A percentile compares a stretch with the other conserved stretches of the same genome.
These are phyloP conservation scores for Euzophera pinguis DNA, from an alignment of 2,888 invertebrate species.

Conservation along the genomic window DNA sequence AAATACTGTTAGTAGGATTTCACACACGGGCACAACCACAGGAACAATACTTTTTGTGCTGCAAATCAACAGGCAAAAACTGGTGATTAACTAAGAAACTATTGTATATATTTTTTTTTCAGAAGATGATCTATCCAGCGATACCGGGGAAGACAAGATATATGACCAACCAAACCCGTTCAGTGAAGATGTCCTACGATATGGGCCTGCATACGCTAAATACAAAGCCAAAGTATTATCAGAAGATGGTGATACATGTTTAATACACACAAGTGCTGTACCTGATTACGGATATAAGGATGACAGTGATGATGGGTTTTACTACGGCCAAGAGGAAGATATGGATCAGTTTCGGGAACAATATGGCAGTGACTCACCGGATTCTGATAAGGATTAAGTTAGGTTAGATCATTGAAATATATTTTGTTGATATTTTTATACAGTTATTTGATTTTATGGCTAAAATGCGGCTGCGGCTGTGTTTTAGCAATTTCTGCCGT, in stretches of 20 bases:
- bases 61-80: no score
- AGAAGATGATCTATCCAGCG: slow-evolving; percentile 72
- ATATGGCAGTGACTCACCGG: slow-evolving; percentile 43
- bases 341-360: slow-evolving; percentile 53
- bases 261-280: slow-evolving; percentile 45
- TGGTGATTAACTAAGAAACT: no score
- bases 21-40: no score
- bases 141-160: slow-evolving; percentile 65
- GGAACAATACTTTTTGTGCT: no score
- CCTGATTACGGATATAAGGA: slow-evolving; percentile 53
- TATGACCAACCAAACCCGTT: slow-evolving; percentile 52
- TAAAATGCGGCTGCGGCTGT: not conserved
- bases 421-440: slow-evolving; percentile 7
- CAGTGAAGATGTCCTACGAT: slow-evolving; percentile 78
- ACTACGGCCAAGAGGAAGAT: slow-evolving; percentile 67
- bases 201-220: slow-evolving; percentile 83
- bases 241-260: slow-evolving; percentile 38
- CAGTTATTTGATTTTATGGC: not conserved
- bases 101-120: slow-evolving; percentile 20
- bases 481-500: no score
- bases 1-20: no score
- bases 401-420: slow-evolving; percentile 30
- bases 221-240: slow-evolving; percentile 79
- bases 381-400: slow-evolving; percentile 24
- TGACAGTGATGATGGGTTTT: slow-evolving; percentile 68